These are phyloP conservation scores for Nomada lathburiana DNA, from an alignment of 2,888 invertebrate species.

Conservation along the genomic window DNA sequence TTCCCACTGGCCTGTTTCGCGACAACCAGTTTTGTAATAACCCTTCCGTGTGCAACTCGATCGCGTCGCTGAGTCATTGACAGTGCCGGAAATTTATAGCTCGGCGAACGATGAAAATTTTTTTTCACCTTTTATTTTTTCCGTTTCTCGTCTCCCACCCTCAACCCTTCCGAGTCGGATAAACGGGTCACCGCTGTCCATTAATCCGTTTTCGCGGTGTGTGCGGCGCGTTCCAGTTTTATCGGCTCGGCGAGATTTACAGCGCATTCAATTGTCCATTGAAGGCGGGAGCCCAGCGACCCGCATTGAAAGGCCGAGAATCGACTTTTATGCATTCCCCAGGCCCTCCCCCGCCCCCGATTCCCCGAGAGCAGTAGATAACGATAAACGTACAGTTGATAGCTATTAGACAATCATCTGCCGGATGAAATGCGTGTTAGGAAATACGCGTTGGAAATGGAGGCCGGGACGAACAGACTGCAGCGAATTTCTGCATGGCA, in stretches of 20 bases:
- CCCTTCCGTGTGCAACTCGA: slow-evolving; percentile 30
- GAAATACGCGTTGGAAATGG: background rate
- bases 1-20: slow-evolving; percentile 61
- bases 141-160: background rate
- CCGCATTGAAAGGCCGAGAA: slow-evolving; percentile 39
- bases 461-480: too few species aligned
- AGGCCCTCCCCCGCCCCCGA: too few species aligned
- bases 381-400: slow-evolving; percentile 13
- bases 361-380: slow-evolving; percentile 7
- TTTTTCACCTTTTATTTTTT: slow-evolving; percentile 32
- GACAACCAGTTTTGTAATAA: slow-evolving; percentile 44
- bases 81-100: slow-evolving; percentile 69
- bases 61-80: slow-evolving; percentile 73
- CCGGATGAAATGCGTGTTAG: background rate
- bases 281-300: slow-evolving; percentile 32
- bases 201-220: slow-evolving; percentile 69
- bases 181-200: slow-evolving; percentile 68
- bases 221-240: slow-evolving; percentile 50
- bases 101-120: slow-evolving; percentile 46
- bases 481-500: too few species aligned
- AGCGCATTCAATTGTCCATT: slow-evolving; percentile 55
- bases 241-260: slow-evolving; percentile 65
- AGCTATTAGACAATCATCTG: slow-evolving; percentile 43
- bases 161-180: slow-evolving; percentile 38
- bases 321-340: slow-evolving; percentile 40